Evolutionary conservation across 2,797 vertebrate species (phyloP), one percentile per base, ranked within the genome.

Genomic region (Tragelaphus eurycerus): DNA sequence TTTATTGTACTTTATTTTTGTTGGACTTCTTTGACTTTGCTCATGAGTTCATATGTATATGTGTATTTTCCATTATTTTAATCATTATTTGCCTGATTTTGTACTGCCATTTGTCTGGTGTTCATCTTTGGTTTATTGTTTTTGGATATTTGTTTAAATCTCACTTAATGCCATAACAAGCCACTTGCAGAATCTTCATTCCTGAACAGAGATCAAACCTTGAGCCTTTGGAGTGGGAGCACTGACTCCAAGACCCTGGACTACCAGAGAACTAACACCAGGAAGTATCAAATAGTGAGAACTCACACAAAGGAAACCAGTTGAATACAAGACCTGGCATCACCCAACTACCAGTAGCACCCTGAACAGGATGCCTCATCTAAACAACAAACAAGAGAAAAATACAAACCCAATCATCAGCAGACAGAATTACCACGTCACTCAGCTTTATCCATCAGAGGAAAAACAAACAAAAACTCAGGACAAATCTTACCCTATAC

Each of bases 181-280:
- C 64, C n/a, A 67, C n/a, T 34, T 34, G n/a, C 17, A 10, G n/a
- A 19, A 67, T 34, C 17, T 67, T 67, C 0, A 0, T 11, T 67
- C 17, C 2, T 67, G 64, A 11, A 19, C 9, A 5, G 17, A 67
- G n/a, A 67, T 67, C n/a, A 67, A 34, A 17, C 64, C 17, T 34
- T 67, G n/a, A 67, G n/a, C 9, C 64, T 67, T 34, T 67, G n/a
- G n/a, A 67, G n/a, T 34, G n/a, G 64, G 9, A 19, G 17, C 2
- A 67, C 64, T 67, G 17, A 67, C 64, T 67, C n/a, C 17, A 6
- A 67, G 17, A 67, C n/a, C 17, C 16, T 34, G 31, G 31, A 67
- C 62, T 67, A 34, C 64, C n/a, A 34, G 64, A 67, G 4, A 34
- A 67, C 19, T 67, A 64, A 67, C n/a, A 34, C n/a, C 31, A 62